Percentiles rank a stretch among this genome's conserved stretches.
These are phyloP conservation scores for Pterocles orientalis DNA, from an alignment of 2,113 vertebrate genomes.

Conservation along the genomic window DNA sequence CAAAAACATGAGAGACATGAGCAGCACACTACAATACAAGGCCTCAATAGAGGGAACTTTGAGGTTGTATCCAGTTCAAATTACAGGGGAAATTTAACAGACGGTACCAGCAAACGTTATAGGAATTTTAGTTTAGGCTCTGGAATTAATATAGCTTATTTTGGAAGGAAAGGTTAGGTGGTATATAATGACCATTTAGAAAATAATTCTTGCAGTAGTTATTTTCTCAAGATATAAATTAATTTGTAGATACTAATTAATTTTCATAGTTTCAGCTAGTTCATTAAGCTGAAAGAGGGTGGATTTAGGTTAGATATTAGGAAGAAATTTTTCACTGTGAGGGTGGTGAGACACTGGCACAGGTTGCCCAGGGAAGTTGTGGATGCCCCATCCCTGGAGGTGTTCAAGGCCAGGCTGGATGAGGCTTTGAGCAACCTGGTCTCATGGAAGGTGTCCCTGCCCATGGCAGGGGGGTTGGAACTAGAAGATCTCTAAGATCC, in stretches of 20 bases:
- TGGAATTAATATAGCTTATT: background rate
- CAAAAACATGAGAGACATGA: fast-evolving
- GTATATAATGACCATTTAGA: background rate
- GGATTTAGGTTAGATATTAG: too few species aligned
- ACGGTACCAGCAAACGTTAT: background rate
- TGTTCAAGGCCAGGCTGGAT: too few species aligned
- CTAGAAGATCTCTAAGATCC: too few species aligned
- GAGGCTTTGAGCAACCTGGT: too few species aligned
- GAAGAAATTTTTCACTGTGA: too few species aligned
- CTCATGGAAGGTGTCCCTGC: too few species aligned
- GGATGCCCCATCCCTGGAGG: too few species aligned
- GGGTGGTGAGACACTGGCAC: too few species aligned
- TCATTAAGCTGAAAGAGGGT: too few species aligned
- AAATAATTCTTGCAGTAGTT: background rate
- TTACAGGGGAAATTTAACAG: background rate
- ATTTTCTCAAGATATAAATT: background rate
- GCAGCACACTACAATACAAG: background rate
- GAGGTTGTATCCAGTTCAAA: background rate
- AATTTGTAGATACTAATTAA: background rate
- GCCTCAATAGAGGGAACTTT: background rate
- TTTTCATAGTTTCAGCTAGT: background rate
- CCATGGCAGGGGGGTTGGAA: too few species aligned
- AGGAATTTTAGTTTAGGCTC: background rate
- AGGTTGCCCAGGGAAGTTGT: too few species aligned
- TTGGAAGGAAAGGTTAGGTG: background rate